Percentiles rank a stretch among this genome's conserved stretches.
These are phyloP conservation scores for Orchesella flavescens DNA, from an alignment of 2,888 invertebrate genomes.

Conservation along the genomic window DNA sequence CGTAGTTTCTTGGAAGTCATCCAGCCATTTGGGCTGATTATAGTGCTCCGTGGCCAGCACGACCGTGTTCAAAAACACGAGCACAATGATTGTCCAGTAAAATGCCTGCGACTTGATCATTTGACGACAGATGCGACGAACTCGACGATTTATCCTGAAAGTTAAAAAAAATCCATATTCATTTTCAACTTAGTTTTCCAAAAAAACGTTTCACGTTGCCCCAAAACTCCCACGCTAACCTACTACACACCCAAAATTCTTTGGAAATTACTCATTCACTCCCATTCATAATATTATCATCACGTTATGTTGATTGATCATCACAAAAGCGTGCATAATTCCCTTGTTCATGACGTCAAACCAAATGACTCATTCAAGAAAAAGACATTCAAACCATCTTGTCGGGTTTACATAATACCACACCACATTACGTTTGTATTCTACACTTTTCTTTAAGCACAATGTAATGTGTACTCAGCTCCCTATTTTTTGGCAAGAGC, in stretches of 20 bases:
- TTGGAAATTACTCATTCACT: background rate
- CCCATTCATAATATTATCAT: background rate
- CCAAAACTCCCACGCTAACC: background rate
- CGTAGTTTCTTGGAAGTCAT: constrained; percentile 78
- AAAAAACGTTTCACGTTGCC: background rate
- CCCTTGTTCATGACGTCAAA: too few species aligned
- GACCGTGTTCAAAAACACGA: constrained; percentile 76
- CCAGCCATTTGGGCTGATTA: constrained; percentile 78
- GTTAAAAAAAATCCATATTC: constrained; percentile 1
- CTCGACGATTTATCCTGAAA: constrained; percentile 74
- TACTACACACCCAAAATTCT: too few species aligned
- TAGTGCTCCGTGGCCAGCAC: constrained; percentile 79
- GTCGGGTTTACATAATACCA: too few species aligned
- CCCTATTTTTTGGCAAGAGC: constrained; percentile 49
- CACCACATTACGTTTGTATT: background rate
- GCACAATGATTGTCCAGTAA: constrained; percentile 77
- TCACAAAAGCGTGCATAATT: too few species aligned
- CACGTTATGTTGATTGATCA: background rate
- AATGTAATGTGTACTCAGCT: too few species aligned
- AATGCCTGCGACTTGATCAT: constrained; percentile 77
- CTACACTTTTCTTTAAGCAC: background rate
- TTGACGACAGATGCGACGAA: constrained; percentile 77
- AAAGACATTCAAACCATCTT: too few species aligned
- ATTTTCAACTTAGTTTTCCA: background rate
- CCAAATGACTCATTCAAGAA: too few species aligned